Conservation (phyloP, 2,888 invertebrate genomes). For the Stramonita haemastoma region DNA sequence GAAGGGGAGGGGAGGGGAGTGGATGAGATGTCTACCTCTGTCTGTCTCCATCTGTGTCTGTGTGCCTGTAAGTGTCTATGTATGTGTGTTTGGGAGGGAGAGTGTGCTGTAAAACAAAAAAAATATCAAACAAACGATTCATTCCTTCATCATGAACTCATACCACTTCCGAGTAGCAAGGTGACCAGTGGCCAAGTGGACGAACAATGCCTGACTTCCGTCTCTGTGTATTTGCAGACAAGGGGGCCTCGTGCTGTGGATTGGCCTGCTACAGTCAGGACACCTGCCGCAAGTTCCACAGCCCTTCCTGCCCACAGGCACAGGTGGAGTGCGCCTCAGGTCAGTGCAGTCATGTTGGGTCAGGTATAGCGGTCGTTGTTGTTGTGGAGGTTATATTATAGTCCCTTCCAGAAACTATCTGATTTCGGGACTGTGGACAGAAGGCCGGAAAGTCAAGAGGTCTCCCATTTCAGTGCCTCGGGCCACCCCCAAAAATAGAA, state of each 20-base stretch:
- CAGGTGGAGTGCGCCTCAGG: conserved; percentile 74
- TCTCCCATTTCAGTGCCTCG: too few relatives aligned
- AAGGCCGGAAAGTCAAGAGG: too few relatives aligned
- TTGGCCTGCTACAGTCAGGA: conserved; percentile 67
- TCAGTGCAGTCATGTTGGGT: conserved; percentile 49
- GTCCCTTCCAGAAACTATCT: too few relatives aligned
- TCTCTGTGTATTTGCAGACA: conserved; percentile 35
- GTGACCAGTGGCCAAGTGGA: background rate
- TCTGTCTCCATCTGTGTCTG: background rate
- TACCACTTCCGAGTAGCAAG: too few relatives aligned
- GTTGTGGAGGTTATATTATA: too few relatives aligned
- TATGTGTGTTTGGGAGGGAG: background rate
- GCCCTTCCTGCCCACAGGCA: conserved; percentile 64
- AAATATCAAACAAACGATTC: too few relatives aligned
- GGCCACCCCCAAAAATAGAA: too few relatives aligned
- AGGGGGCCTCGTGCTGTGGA: conserved; percentile 60
- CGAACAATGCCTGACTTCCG: background rate
- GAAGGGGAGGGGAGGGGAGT: too few relatives aligned
- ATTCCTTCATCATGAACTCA: too few relatives aligned
- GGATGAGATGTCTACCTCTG: too few relatives aligned
- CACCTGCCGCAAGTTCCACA: conserved; percentile 65
- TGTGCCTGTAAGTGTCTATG: background rate
- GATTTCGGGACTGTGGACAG: too few relatives aligned
- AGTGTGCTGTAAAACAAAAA: background rate
- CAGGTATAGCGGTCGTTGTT: too few relatives aligned